A percentile compares a stretch with the other conserved stretches of the same genome.
Conservation (phyloP, 2,888 invertebrate species). For the Hedya salicella region DNA sequence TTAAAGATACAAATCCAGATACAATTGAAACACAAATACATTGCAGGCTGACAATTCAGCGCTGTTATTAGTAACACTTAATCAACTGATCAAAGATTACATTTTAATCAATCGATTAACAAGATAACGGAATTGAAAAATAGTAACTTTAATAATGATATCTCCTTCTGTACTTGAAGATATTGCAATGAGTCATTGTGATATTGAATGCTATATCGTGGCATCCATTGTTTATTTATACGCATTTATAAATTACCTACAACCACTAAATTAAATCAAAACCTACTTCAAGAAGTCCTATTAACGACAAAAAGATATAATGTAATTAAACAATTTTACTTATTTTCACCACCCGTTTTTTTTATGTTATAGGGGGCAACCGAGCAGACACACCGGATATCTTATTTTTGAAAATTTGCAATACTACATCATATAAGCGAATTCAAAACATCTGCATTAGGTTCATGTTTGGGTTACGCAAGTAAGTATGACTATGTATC, state of each 20-base stretch:
- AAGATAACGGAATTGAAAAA: constrained; percentile 27
- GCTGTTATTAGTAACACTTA: constrained; percentile 1
- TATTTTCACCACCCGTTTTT: no score
- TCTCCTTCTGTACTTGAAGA: constrained; percentile 8
- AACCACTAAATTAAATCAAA: neutral
- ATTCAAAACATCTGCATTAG: no score
- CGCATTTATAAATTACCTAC: neutral
- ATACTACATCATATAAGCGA: no score
- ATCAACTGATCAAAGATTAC: constrained; percentile 29
- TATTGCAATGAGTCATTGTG: constrained; percentile 2
- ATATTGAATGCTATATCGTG: neutral
- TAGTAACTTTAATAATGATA: neutral
- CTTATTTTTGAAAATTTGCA: no score
- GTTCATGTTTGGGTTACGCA: no score
- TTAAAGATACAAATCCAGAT: constrained; percentile 7
- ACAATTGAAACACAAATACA: constrained; percentile 16
- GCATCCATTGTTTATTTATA: constrained; percentile 50
- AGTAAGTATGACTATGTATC: no score
- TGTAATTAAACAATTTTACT: no score
- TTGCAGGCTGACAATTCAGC: neutral
- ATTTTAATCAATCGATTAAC: constrained; percentile 23
- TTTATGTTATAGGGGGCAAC: no score
- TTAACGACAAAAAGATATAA: no score
- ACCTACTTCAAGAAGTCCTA: neutral
- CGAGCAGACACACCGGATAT: no score